Conservation (phyloP, 2,888 invertebrate genomes). For the Aspidiotus destructor region DNA sequence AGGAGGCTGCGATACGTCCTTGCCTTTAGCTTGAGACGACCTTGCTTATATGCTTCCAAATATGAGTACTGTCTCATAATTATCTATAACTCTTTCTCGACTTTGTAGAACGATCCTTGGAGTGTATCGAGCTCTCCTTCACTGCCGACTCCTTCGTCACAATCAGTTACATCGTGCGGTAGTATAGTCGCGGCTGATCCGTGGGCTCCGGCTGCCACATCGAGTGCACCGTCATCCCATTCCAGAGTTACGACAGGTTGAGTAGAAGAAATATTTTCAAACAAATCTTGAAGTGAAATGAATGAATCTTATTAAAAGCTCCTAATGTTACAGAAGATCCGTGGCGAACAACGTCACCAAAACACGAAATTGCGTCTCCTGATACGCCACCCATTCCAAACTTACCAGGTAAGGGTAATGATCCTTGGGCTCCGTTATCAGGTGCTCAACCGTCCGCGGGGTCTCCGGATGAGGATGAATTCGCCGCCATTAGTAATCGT, state of each 20-base stretch:
- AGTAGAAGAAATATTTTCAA: not conserved
- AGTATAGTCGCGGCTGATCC: slow-evolving; percentile 40
- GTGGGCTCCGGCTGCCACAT: slow-evolving; percentile 34
- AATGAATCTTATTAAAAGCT: not conserved
- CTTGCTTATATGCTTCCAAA: slow-evolving; percentile 38
- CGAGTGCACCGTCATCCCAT: slow-evolving; percentile 20
- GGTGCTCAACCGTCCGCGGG: slow-evolving; percentile 33
- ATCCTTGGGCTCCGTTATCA: slow-evolving; percentile 47
- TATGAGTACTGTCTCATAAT: slow-evolving; percentile 35
- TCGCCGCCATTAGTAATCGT: slow-evolving; percentile 74
- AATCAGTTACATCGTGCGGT: slow-evolving; percentile 40
- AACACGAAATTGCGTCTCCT: slow-evolving; percentile 38
- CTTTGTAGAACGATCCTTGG: slow-evolving; percentile 54
- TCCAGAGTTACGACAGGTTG: slow-evolving; percentile 5
- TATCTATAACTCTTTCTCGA: slow-evolving; percentile 5
- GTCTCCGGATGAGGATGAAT: slow-evolving; percentile 54
- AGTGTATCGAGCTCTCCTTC: slow-evolving; percentile 44
- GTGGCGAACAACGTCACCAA: slow-evolving; percentile 35
- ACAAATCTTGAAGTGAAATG: not conserved
- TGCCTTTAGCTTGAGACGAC: slow-evolving; percentile 35
- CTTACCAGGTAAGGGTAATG: slow-evolving; percentile 39
- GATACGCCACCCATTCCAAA: slow-evolving; percentile 39
- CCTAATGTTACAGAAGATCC: slow-evolving; percentile 17
- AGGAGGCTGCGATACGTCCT: too few species aligned
- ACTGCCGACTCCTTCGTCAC: slow-evolving; percentile 26